A percentile compares a stretch with the other conserved stretches of the same genome.
Evolutionary conservation across 2,888 invertebrate genomes (phyloP).

Genomic region (Cylindroiulus punctatus): DNA sequence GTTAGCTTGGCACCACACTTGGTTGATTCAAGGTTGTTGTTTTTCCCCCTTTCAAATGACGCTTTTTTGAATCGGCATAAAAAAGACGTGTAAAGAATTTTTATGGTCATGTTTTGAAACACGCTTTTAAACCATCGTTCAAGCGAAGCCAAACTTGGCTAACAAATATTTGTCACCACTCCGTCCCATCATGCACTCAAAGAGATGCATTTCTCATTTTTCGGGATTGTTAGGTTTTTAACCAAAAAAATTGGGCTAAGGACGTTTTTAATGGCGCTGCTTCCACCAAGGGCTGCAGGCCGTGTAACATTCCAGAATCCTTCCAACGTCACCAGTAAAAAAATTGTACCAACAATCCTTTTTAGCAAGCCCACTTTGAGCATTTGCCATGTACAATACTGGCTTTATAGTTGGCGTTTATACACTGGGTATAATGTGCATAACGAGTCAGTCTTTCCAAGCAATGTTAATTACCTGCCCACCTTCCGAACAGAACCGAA

Average conservation of each 20-base stretch:
- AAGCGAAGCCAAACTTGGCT: not conserved
- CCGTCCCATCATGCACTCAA: not conserved
- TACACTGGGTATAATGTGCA: too few relatives aligned
- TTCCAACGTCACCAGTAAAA: not conserved
- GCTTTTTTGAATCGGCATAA: not conserved
- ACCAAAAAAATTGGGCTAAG: not conserved
- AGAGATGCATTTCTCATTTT: not conserved
- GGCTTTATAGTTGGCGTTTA: too few relatives aligned
- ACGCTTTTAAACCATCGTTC: not conserved
- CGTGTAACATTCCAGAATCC: not conserved
- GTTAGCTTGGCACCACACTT: not conserved
- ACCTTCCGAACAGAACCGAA: not conserved
- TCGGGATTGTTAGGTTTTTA: not conserved
- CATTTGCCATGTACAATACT: too few relatives aligned
- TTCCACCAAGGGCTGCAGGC: not conserved
- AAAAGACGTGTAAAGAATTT: not conserved
- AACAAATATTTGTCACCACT: not conserved
- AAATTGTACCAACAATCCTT: too few relatives aligned
- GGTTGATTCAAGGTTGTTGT: not conserved
- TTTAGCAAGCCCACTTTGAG: too few relatives aligned
- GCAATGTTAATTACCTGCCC: too few relatives aligned
- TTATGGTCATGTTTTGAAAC: constrained; percentile 3
- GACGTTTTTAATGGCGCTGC: constrained; percentile 7
- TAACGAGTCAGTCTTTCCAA: too few relatives aligned
- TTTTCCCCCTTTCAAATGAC: not conserved